These are phyloP conservation scores for Aradus depressus DNA, from an alignment of 2,888 invertebrate species.

Conservation along the genomic window DNA sequence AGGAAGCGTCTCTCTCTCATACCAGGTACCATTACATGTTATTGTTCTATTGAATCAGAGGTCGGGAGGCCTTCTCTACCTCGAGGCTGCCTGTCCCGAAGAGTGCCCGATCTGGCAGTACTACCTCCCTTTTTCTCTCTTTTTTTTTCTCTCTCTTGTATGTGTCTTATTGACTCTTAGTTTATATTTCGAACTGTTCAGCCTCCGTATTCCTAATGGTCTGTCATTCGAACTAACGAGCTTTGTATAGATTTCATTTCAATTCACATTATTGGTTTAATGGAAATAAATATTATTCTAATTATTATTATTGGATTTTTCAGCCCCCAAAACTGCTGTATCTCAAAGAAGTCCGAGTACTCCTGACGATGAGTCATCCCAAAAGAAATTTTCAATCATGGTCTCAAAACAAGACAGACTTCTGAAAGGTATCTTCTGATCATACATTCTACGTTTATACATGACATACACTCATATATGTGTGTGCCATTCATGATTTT, in stretches of 20 bases:
- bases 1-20: slow-evolving; percentile 25
- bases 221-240: background rate
- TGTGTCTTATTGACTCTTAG: no score
- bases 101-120: slow-evolving; percentile 24
- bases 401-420: slow-evolving; percentile 76
- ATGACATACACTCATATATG: no score
- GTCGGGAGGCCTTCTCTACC: slow-evolving; percentile 23
- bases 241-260: background rate
- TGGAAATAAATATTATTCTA: background rate
- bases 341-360: slow-evolving; percentile 23
- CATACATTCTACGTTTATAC: background rate
- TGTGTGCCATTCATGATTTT: background rate
- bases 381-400: slow-evolving; percentile 19
- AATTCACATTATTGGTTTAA: background rate
- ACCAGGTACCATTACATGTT: slow-evolving; percentile 19
- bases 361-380: slow-evolving; percentile 23
- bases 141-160: no score
- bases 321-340: slow-evolving; percentile 20
- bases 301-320: background rate
- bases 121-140: no score
- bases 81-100: slow-evolving; percentile 29
- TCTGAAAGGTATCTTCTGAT: slow-evolving; percentile 47
- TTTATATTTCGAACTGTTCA: no score
- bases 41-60: no score
- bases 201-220: background rate